Conservation (phyloP, 2,797 vertebrate genomes). For the Potorous gilbertii region DNA sequence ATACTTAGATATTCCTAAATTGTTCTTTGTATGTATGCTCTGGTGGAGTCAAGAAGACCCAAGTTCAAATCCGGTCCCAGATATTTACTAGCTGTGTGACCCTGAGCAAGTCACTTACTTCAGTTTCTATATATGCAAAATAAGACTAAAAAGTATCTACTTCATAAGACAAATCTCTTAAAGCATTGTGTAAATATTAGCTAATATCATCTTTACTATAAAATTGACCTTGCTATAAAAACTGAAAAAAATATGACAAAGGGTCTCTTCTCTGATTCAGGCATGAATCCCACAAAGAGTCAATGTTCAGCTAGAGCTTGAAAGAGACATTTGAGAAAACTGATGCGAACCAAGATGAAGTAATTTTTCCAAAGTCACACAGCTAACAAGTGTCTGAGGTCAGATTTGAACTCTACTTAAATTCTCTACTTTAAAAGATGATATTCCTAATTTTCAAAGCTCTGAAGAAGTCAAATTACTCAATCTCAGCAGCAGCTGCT, state of each 20-base stretch:
- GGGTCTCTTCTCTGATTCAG: conserved; percentile 11
- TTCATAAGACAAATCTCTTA: background rate
- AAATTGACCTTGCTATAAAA: background rate
- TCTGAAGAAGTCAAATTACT: background rate
- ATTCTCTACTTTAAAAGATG: background rate
- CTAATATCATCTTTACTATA: background rate
- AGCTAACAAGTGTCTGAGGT: too few species aligned
- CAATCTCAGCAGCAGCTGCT: background rate
- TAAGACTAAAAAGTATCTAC: background rate
- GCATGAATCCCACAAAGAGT: conserved; percentile 2
- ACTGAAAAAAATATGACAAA: conserved; percentile 13
- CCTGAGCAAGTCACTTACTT: background rate
- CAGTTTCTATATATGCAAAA: background rate
- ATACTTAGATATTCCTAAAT: background rate
- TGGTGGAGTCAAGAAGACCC: background rate
- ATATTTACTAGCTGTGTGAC: conserved; percentile 5
- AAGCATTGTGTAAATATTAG: background rate
- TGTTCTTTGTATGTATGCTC: background rate
- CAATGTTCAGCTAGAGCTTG: background rate
- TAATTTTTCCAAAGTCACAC: too few species aligned
- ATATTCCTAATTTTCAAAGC: conserved; percentile 3
- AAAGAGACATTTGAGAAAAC: background rate
- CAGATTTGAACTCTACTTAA: too few species aligned
- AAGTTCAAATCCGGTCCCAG: background rate
- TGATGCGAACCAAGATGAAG: too few species aligned